Conservation (phyloP, 2,888 invertebrate genomes). For the Lottia scabra region DNA sequence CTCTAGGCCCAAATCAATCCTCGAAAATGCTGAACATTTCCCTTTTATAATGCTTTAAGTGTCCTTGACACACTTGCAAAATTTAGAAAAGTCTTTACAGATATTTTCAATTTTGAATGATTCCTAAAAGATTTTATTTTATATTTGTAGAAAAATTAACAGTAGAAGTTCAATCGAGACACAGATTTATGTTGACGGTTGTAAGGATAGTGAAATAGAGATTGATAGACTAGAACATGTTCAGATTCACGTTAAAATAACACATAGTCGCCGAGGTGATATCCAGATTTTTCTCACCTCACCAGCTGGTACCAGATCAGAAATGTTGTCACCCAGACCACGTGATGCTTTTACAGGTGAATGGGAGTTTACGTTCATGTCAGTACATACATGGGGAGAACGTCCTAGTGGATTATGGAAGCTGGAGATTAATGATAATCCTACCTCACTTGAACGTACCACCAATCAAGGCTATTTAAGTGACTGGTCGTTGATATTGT, state of each 20-base stretch:
- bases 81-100: no score
- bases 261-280: conserved; percentile 54
- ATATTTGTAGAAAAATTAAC: background rate
- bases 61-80: no score
- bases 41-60: no score
- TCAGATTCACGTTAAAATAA: conserved; percentile 50
- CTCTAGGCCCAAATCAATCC: no score
- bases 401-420: conserved; percentile 60
- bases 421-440: conserved; percentile 49
- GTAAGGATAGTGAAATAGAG: conserved; percentile 26
- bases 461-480: conserved; percentile 20
- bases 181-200: conserved; percentile 39
- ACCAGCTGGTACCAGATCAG: conserved; percentile 58
- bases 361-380: conserved; percentile 64
- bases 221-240: conserved; percentile 63
- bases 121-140: no score
- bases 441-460: conserved; percentile 4
- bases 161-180: background rate
- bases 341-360: conserved; percentile 45
- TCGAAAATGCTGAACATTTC: no score
- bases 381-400: conserved; percentile 66
- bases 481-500: conserved; percentile 32
- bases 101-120: no score
- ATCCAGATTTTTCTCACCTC: conserved; percentile 56
- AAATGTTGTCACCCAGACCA: conserved; percentile 51